Conservation (phyloP, 2,888 invertebrate species). For the Andrena minutula region DNA sequence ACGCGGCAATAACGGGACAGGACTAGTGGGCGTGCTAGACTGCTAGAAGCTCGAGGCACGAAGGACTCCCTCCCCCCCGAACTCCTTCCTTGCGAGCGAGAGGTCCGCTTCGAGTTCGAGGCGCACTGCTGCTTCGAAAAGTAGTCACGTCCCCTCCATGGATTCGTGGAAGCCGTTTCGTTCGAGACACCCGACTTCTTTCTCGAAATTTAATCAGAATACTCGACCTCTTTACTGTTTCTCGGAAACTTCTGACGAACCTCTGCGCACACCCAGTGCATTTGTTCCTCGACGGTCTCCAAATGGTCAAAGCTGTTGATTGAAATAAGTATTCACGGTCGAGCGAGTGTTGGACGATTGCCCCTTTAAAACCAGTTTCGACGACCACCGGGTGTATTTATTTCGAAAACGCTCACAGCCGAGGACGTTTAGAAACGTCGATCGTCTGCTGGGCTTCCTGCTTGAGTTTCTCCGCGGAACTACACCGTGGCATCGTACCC, state of each 20-base stretch:
- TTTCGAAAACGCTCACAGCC: slow-evolving; percentile 16
- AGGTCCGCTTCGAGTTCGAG: neutral
- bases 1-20: slow-evolving; percentile 46
- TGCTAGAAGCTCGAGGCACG: too few species aligned
- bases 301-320: neutral
- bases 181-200: neutral
- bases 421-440: slow-evolving; percentile 49
- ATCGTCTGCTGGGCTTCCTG: slow-evolving; percentile 53
- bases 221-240: neutral
- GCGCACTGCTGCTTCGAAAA: slow-evolving; percentile 20
- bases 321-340: slow-evolving; percentile 18
- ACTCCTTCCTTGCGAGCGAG: neutral
- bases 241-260: neutral
- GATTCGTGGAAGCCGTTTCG: slow-evolving; percentile 28
- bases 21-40: slow-evolving; percentile 12
- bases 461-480: slow-evolving; percentile 38
- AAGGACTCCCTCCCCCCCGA: too few species aligned
- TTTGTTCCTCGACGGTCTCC: neutral
- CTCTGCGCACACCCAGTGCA: too few species aligned
- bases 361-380: neutral
- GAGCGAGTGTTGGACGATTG: slow-evolving; percentile 21
- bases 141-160: slow-evolving; percentile 24
- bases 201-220: slow-evolving; percentile 25
- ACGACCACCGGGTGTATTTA: slow-evolving; percentile 14
- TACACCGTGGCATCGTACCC: neutral